A percentile compares a stretch with the other conserved stretches of the same genome.
Conservation (phyloP, 2,888 invertebrate genomes). For the Cloeon dipterum region DNA sequence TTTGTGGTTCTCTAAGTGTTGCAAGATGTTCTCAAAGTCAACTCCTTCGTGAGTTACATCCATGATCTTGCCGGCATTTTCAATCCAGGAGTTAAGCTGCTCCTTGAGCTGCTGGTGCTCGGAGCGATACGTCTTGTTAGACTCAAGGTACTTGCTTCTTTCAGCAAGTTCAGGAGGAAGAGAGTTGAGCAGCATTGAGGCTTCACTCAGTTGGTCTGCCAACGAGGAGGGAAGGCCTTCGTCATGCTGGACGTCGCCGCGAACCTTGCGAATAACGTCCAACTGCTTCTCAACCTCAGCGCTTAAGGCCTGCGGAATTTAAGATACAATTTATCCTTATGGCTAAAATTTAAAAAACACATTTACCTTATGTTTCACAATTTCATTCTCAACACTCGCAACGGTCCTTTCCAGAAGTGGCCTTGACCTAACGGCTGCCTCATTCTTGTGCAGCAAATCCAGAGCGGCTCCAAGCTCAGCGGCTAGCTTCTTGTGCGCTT, state of each 20-base stretch:
- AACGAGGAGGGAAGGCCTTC: constrained; percentile 58
- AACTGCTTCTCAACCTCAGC: constrained; percentile 45
- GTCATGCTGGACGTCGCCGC: constrained; percentile 46
- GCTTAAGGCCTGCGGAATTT: constrained; percentile 27
- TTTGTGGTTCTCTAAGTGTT: constrained; percentile 70
- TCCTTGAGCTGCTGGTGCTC: constrained; percentile 54
- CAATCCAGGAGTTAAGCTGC: constrained; percentile 61
- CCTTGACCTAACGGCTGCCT: constrained; percentile 56
- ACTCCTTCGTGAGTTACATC: constrained; percentile 62
- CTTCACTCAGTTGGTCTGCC: constrained; percentile 66
- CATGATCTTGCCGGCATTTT: constrained; percentile 55
- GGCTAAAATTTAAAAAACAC: not conserved
- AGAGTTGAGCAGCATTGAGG: constrained; percentile 49
- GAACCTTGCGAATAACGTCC: constrained; percentile 41
- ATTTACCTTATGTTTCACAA: constrained; percentile 42
- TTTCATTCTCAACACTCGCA: constrained; percentile 54
- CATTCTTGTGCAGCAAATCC: constrained; percentile 62
- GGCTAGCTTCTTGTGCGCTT: constrained; percentile 67
- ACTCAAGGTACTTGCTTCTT: constrained; percentile 52
- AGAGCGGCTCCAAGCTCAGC: constrained; percentile 62
- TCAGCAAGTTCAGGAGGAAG: constrained; percentile 62
- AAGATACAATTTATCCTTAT: too few relatives aligned
- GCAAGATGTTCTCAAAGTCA: constrained; percentile 63
- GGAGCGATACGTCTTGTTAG: constrained; percentile 49
- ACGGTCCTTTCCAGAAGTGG: constrained; percentile 59